Evolutionary conservation across 2,888 invertebrate genomes (phyloP).

Genomic region (Epirrhoe alternata): DNA sequence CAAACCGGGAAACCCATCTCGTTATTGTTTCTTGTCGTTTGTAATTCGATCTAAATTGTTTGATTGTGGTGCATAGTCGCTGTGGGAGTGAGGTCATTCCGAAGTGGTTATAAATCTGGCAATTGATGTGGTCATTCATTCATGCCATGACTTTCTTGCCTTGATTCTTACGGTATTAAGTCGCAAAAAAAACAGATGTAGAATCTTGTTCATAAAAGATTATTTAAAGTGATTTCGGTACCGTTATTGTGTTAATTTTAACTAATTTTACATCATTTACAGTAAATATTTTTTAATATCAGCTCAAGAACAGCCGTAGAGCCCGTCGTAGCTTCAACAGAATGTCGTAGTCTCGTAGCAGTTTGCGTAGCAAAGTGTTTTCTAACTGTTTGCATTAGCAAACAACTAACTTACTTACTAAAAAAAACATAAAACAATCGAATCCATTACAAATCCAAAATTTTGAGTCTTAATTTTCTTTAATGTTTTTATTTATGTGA

Average conservation of each 20-base stretch:
- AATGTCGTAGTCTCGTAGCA: constrained; percentile 13
- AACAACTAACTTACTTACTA: no score
- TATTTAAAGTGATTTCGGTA: no score
- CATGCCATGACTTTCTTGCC: neutral
- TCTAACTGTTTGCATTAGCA: neutral
- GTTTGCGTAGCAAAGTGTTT: constrained; percentile 3
- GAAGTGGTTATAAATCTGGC: constrained; percentile 35
- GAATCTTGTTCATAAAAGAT: no score
- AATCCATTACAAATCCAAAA: neutral
- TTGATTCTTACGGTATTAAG: no score
- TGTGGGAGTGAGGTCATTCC: constrained; percentile 31
- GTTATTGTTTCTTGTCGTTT: neutral
- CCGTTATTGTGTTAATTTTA: no score
- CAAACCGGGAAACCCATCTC: neutral
- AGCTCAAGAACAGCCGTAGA: neutral
- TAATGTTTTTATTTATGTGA: no score
- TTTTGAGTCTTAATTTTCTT: no score
- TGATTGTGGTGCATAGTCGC: constrained; percentile 11
- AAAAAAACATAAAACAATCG: no score
- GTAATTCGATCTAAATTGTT: constrained; percentile 20
- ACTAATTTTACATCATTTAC: no score
- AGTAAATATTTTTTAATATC: neutral
- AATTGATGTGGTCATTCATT: constrained; percentile 15
- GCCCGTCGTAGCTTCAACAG: neutral
- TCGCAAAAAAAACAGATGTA: no score